Conservation (phyloP, 1,140 invertebrate genomes). For the Bombus confusus region DNA sequence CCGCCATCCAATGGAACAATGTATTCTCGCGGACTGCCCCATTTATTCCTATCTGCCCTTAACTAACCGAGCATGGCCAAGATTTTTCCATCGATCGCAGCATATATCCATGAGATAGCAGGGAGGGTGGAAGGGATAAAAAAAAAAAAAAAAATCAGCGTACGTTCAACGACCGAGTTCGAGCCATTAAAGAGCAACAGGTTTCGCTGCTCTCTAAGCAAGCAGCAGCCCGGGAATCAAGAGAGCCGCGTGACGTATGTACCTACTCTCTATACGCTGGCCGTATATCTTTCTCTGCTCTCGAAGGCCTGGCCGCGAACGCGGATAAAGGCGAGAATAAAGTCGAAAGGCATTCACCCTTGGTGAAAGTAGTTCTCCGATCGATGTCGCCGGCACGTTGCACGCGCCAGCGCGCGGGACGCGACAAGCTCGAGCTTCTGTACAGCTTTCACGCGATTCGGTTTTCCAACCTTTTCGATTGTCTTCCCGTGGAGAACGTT, state of each 20-base stretch:
- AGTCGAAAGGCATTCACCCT: conserved; percentile 74
- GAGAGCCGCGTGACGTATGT: conserved; percentile 54
- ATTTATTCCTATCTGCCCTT: too few species aligned
- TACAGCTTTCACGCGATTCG: conserved; percentile 13
- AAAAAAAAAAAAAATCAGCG: conserved; percentile 45
- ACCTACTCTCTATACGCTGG: conserved; percentile 34
- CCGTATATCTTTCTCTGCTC: conserved; percentile 42
- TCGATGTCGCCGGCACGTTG: conserved; percentile 63
- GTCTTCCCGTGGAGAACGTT: not conserved
- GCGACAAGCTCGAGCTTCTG: conserved; percentile 40
- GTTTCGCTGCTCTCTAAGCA: conserved; percentile 57
- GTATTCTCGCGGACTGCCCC: too few species aligned
- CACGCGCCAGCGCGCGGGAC: conserved; percentile 4
- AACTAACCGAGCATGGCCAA: not conserved
- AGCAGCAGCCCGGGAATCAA: conserved; percentile 42
- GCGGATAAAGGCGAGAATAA: conserved; percentile 70
- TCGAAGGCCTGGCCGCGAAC: conserved; percentile 50
- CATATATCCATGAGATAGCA: not conserved
- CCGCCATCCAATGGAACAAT: too few species aligned
- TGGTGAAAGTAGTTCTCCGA: conserved; percentile 73
- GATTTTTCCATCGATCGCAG: conserved; percentile 2
- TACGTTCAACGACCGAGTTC: conserved; percentile 59
- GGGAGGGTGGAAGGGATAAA: not conserved
- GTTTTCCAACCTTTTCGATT: not conserved
- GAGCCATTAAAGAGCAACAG: conserved; percentile 66